Evolutionary conservation across 2,797 vertebrate species (phyloP).

Genomic region (Sarcoramphus papa): DNA sequence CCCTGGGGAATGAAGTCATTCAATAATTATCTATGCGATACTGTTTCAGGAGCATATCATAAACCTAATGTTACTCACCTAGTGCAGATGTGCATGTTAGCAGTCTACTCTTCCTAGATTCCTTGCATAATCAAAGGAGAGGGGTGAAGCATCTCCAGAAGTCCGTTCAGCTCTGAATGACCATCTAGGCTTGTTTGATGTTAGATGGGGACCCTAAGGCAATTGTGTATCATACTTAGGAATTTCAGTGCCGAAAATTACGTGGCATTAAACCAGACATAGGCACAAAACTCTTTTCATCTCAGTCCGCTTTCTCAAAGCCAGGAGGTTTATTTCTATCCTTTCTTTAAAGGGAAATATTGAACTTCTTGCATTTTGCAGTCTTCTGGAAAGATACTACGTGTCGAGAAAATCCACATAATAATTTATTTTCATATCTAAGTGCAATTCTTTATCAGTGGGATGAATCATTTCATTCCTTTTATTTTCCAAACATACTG

Average conservation of each 20-base stretch:
- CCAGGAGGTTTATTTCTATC: neutral
- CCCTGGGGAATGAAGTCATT: neutral
- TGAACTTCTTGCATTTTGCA: neutral
- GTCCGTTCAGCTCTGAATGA: neutral
- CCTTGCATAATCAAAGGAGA: neutral
- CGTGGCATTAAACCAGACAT: neutral
- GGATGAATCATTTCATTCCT: neutral
- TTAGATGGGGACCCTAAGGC: neutral
- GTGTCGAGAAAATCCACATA: neutral
- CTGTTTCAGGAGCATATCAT: neutral
- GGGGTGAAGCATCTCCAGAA: neutral
- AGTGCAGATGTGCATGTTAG: neutral
- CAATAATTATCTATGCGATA: neutral
- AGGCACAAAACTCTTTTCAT: neutral
- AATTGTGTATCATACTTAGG: neutral
- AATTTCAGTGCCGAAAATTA: neutral
- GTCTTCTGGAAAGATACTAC: neutral
- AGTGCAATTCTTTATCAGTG: neutral
- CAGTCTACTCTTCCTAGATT: neutral
- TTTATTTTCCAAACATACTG: neutral
- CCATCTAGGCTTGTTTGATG: neutral
- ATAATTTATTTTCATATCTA: neutral
- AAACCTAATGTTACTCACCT: neutral
- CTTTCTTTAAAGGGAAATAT: neutral
- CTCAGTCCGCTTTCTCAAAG: neutral